phyloP scores from a whole-genome alignment of 2,113 vertebrate species.

The Aptenodytes patagonicus region DNA sequence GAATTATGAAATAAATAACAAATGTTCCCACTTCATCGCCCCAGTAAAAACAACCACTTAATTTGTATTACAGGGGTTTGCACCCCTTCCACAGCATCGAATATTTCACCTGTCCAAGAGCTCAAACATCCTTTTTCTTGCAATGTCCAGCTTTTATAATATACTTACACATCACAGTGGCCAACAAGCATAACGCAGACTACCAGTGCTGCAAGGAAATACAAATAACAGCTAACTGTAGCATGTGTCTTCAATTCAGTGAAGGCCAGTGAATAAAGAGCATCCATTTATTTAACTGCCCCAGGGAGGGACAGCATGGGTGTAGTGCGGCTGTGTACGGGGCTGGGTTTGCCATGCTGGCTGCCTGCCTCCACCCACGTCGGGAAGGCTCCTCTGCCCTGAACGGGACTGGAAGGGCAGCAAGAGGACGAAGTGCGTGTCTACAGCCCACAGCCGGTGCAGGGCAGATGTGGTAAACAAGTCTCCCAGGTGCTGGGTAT shows the following conservation, averaged over 20 bases:
- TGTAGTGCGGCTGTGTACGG: neutral
- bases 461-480: neutral
- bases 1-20: neutral
- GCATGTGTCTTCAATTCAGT: neutral
- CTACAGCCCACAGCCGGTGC: neutral
- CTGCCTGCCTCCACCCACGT: neutral
- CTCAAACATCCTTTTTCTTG: neutral
- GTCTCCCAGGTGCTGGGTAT: neutral
- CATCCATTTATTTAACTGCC: neutral
- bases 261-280: neutral
- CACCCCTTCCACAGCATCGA: neutral
- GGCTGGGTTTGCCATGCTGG: neutral
- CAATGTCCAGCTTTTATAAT: neutral
- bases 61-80: neutral
- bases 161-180: neutral
- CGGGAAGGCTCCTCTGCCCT: neutral
- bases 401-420: neutral
- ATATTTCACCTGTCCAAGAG: neutral
- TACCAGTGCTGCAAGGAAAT: neutral
- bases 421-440: rapidly evolving
- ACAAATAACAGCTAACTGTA: neutral
- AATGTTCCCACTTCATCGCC: neutral
- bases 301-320: neutral
- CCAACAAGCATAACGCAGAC: neutral
- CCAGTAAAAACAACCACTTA: neutral